phyloP scores from a whole-genome alignment of 2,888 invertebrate species.

The Microctonus aethiopoides region DNA sequence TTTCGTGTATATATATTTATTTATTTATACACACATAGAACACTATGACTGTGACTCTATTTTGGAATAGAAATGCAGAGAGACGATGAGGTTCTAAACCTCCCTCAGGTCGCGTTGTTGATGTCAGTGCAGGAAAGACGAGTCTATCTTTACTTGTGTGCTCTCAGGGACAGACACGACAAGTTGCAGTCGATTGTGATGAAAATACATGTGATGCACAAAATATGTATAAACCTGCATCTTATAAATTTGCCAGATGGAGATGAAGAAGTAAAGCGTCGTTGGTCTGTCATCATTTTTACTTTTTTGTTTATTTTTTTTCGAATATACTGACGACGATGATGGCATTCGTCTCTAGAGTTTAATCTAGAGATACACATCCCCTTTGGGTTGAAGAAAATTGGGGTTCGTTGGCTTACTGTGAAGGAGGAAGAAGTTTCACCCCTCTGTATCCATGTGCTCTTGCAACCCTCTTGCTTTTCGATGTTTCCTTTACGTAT shows the following conservation, averaged over 20 bases:
- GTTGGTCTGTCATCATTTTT: not conserved
- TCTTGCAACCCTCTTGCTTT: conserved; percentile 1
- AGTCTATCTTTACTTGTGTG: conserved; percentile 13
- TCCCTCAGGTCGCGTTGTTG: conserved; percentile 15
- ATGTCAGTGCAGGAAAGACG: not conserved
- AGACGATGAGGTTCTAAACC: not conserved
- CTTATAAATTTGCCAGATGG: not conserved
- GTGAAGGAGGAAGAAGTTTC: conserved; percentile 6
- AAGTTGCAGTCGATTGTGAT: conserved; percentile 1
- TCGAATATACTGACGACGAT: conserved; percentile 9
- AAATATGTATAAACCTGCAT: not conserved
- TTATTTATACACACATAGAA: not conserved
- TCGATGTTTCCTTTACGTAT: not conserved
- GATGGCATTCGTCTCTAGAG: not conserved
- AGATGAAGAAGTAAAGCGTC: not conserved
- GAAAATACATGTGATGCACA: not conserved
- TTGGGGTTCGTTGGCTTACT: conserved; percentile 46
- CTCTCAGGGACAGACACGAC: not conserved
- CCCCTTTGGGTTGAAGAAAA: conserved; percentile 38
- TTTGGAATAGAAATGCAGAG: conserved; percentile 22
- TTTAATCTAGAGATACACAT: conserved; percentile 25
- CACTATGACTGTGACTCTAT: conserved; percentile 1
- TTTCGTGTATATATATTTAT: not conserved
- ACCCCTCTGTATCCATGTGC: not conserved
- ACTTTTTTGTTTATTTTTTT: too few relatives aligned